These are phyloP conservation scores for Zootoca vivipara DNA, from an alignment of 2,113 vertebrate species.

Conservation along the genomic window DNA sequence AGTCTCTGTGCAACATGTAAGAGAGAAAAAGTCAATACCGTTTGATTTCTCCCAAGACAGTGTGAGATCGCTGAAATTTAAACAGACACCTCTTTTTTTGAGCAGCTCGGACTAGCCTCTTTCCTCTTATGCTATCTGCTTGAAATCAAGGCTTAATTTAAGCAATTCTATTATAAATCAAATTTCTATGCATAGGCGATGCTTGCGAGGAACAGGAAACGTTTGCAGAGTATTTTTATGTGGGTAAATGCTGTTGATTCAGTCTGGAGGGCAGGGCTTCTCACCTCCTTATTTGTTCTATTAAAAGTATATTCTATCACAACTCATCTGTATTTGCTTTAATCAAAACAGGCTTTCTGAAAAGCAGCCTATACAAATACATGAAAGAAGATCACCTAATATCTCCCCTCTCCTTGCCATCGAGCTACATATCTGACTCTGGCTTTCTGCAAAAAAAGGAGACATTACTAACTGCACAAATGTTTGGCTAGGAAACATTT, in stretches of 20 bases:
- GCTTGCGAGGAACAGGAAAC: not conserved
- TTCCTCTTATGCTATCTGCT: not conserved
- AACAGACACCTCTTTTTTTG: not conserved
- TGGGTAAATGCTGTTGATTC: not conserved
- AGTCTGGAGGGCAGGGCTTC: not conserved
- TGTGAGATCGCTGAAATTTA: not conserved
- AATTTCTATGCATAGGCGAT: not conserved
- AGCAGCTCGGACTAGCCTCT: not conserved
- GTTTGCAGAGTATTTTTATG: not conserved
- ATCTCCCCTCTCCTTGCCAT: not conserved
- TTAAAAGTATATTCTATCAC: not conserved
- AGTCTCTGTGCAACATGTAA: not conserved
- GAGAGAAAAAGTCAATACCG: not conserved
- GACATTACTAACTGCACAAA: not conserved
- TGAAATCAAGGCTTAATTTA: slow-evolving; percentile 2
- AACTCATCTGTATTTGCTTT: not conserved
- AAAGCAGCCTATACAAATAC: not conserved
- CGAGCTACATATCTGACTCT: not conserved
- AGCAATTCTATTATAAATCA: not conserved
- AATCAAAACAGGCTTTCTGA: slow-evolving; percentile 6
- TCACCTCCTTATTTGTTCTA: not conserved
- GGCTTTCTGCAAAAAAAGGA: not conserved
- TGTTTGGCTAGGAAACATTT: not conserved
- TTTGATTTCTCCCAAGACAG: slow-evolving; percentile 12
- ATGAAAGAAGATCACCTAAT: not conserved